Conservation (phyloP, 2,113 vertebrate species). For the Pituophis catenifer region DNA sequence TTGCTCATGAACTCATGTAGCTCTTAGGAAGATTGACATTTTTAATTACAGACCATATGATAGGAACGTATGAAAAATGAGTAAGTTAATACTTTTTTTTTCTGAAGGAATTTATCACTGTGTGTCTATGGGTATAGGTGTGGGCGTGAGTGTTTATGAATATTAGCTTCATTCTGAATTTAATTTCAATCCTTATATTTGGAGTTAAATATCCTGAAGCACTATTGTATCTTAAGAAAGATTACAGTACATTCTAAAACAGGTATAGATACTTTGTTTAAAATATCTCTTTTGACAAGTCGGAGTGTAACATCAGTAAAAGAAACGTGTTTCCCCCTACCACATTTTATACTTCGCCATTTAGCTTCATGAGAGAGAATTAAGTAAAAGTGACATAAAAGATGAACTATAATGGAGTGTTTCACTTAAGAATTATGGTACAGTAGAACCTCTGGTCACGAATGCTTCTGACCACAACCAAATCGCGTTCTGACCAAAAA, state of each 20-base stretch:
- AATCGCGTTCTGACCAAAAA: too few relatives aligned
- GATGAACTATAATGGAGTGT: not conserved
- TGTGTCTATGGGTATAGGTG: conserved; percentile 25
- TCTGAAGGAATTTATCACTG: conserved; percentile 46
- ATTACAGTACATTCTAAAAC: not conserved
- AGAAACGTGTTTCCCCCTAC: not conserved
- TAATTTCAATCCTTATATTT: not conserved
- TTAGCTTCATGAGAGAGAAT: not conserved
- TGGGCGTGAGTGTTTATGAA: not conserved
- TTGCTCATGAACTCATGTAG: conserved; percentile 56
- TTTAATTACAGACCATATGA: conserved; percentile 51
- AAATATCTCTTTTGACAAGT: not conserved
- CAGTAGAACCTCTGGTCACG: too few relatives aligned
- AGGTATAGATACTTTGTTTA: conserved; percentile 46
- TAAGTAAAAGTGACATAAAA: not conserved
- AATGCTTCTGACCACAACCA: too few relatives aligned
- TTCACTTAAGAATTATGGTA: not conserved
- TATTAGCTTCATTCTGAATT: not conserved
- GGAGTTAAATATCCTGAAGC: conserved; percentile 49
- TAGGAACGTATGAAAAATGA: conserved; percentile 41
- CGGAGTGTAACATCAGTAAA: too few relatives aligned
- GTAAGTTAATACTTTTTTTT: conserved; percentile 43
- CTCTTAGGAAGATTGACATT: conserved; percentile 46
- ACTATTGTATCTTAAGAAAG: conserved; percentile 31
- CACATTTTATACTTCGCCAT: not conserved